Base-by-base conservation (phyloP, 2,888 invertebrate species). In the Shargacucullia verbasci region DNA sequence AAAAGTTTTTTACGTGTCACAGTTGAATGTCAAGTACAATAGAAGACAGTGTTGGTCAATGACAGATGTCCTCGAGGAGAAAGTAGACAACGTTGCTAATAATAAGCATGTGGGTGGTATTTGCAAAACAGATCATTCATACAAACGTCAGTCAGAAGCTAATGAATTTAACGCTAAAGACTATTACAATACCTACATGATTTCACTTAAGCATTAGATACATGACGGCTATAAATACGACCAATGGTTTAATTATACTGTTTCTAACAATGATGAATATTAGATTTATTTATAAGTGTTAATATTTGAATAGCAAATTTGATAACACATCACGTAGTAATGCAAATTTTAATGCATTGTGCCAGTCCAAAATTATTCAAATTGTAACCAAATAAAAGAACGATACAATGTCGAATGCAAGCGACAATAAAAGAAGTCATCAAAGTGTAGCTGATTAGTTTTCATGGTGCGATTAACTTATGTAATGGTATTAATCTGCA, bases 21-120 rank as follows among this genome's bases (percentile, higher is more conserved):
- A 39, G 15, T 43, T 25, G 33, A 52, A 47, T 59, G 14, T 27
- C 34, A 52, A 14, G 35, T 38, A 78, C 70, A 73, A 78, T 71
- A 45, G 57, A 67, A 70, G 49, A 54, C 35, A 45, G 35, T 62
- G 52, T 58, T 81, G 76, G 79, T 80, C 79, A 83, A 68, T 79
- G 76, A 73, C 67, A 79, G 63, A 68, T 69, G 63, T 73, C 73
- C 66, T 61, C 68, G 65, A 70, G 55, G 87, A 83, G 89, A 89
- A 89, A 89, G 87, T 84, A 70, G 63, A 53, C 58, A 59, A 76
- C 73, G 80, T 82, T 80, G 83, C 84, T 82, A 86, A 85, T 87
- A 88, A 86, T 82, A 73, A 77, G 63, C 73, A 62, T 64, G 85
- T 87, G 74, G 86, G 86, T 79, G 82, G 78, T 70, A 80, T 80